A percentile compares a stretch with the other conserved stretches of the same genome.
These are phyloP conservation scores for Petaurus breviceps DNA, from an alignment of 2,113 vertebrate genomes.

Conservation along the genomic window DNA sequence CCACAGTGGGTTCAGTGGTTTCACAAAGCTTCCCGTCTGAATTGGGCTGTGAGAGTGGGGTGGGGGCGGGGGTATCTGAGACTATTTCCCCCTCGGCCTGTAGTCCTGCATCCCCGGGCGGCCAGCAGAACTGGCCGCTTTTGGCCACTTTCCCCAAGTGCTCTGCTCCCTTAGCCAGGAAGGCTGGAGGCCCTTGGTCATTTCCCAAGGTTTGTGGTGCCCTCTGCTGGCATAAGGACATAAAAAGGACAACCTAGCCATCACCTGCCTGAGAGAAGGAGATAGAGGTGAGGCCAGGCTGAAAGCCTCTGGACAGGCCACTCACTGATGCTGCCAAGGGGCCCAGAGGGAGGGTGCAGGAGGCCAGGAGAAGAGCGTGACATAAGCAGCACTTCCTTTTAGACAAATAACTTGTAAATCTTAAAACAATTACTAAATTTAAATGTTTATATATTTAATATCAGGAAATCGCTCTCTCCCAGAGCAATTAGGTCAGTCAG, in stretches of 20 bases:
- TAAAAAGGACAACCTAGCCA: neutral
- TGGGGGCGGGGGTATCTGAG: neutral
- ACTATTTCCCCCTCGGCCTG: neutral
- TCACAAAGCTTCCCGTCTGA: neutral
- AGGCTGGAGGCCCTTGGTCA: neutral
- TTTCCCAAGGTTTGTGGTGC: slow-evolving; percentile 28
- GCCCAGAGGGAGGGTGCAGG: neutral
- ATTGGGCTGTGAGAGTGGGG: neutral
- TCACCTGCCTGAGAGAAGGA: neutral
- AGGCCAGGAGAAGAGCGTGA: neutral
- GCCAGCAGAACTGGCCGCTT: too few species aligned
- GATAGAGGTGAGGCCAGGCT: neutral
- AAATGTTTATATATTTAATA: neutral
- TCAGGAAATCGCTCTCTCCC: neutral
- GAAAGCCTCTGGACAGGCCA: neutral
- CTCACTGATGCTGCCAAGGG: neutral
- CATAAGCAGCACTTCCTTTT: neutral
- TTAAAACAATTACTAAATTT: neutral
- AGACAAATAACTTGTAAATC: neutral
- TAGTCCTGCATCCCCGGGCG: neutral
- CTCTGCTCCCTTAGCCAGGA: accelerated
- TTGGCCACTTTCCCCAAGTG: neutral
- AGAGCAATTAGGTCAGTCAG: neutral
- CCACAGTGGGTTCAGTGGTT: neutral
- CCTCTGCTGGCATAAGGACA: slow-evolving; percentile 59